These are phyloP conservation scores for Corapipo altera DNA, from an alignment of 2,113 vertebrate genomes.

Conservation along the genomic window DNA sequence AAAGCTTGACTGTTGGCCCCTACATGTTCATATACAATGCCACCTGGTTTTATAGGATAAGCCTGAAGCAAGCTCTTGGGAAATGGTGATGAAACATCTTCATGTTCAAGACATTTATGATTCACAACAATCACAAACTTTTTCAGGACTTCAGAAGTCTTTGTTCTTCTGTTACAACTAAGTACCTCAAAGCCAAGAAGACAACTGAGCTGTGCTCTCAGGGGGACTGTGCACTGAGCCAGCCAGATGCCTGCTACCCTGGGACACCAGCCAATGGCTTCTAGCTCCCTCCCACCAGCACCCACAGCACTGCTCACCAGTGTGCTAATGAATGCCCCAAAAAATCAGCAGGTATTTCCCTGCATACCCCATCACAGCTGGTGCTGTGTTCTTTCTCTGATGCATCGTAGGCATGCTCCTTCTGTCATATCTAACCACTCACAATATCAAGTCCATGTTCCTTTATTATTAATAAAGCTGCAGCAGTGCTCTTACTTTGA, in stretches of 20 bases:
- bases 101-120: background rate
- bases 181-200: background rate
- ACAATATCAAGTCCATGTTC: background rate
- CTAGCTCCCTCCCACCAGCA: background rate
- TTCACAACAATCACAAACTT: background rate
- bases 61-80: background rate
- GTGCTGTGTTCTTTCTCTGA: background rate
- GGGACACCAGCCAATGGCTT: background rate
- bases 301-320: background rate
- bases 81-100: background rate
- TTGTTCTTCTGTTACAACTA: background rate
- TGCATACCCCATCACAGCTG: background rate
- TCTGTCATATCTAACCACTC: background rate
- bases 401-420: accelerated
- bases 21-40: background rate
- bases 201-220: background rate
- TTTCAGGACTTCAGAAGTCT: background rate
- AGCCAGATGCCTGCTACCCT: background rate
- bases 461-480: background rate
- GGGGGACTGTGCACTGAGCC: background rate
- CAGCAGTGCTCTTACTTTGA: background rate
- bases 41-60: background rate
- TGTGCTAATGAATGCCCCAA: background rate
- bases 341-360: background rate
- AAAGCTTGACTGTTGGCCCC: background rate